A percentile compares a stretch with the other conserved stretches of the same genome.
Evolutionary conservation across 2,888 invertebrate genomes (phyloP).

Genomic region (Xestia xanthographa): DNA sequence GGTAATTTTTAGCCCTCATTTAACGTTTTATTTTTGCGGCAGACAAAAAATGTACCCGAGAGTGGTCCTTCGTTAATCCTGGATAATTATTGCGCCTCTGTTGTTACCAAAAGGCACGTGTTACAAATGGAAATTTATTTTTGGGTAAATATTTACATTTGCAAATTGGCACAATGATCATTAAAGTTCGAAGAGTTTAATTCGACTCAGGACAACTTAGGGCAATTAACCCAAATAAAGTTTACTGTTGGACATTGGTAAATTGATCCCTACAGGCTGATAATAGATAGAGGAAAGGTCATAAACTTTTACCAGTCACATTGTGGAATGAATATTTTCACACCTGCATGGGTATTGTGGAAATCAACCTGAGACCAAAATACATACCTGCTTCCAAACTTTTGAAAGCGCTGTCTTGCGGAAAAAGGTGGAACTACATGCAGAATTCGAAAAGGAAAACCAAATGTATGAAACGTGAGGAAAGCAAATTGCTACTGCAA

Average conservation of each 20-base stretch:
- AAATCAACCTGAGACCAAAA: neutral
- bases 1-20: slow-evolving; percentile 84
- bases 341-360: neutral
- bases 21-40: slow-evolving; percentile 74
- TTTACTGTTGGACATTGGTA: neutral
- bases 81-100: slow-evolving; percentile 71
- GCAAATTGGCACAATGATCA: slow-evolving; percentile 5
- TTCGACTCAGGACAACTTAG: neutral
- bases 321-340: neutral
- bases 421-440: slow-evolving; percentile 9
- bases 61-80: slow-evolving; percentile 72
- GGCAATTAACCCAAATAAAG: slow-evolving; percentile 17
- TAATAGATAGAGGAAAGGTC: neutral
- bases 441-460: neutral
- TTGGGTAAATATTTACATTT: slow-evolving; percentile 34
- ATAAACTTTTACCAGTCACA: neutral
- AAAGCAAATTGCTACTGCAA: neutral
- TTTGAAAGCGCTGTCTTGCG: slow-evolving; percentile 30
- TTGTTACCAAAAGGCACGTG: slow-evolving; percentile 64
- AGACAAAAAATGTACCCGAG: slow-evolving; percentile 68
- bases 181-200: slow-evolving; percentile 16
- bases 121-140: slow-evolving; percentile 24
- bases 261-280: slow-evolving; percentile 3
- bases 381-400: neutral
- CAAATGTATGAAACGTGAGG: neutral